phyloP scores from a whole-genome alignment of 37 sponge, comb jelly and placozoan genomes.

The Agelas oroides region DNA sequence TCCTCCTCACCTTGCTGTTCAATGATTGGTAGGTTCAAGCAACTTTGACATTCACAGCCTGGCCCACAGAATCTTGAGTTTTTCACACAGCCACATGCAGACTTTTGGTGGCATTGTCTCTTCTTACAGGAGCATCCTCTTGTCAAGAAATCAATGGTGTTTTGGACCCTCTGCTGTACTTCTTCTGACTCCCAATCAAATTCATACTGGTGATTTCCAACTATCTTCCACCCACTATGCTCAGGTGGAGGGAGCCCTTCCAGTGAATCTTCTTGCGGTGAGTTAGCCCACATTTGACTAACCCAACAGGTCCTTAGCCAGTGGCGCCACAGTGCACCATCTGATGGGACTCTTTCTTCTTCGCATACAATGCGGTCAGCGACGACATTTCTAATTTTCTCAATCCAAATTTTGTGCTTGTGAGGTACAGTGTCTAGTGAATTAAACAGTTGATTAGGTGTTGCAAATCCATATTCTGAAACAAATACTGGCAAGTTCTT shows the following conservation, averaged over 20 bases:
- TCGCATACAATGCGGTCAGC: neutral
- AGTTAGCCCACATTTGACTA: slow-evolving; percentile 10
- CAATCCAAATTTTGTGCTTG: neutral
- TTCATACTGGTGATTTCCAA: neutral
- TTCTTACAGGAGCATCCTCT: too few species aligned
- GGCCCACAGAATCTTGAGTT: too few species aligned
- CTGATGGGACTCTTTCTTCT: slow-evolving; percentile 7
- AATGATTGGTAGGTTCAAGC: too few species aligned
- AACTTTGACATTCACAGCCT: too few species aligned
- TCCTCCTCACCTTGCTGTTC: too few species aligned
- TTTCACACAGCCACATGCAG: too few species aligned
- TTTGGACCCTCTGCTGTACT: neutral
- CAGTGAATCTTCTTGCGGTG: neutral
- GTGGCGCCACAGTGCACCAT: slow-evolving; percentile 27
- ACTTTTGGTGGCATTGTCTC: too few species aligned
- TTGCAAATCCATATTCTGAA: neutral
- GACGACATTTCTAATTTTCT: neutral
- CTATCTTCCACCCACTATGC: slow-evolving; percentile 12
- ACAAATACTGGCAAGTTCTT: slow-evolving; percentile 4
- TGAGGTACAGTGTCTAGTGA: neutral
- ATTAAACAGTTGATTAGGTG: slow-evolving; percentile 7
- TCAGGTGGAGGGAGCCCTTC: slow-evolving; percentile 10
- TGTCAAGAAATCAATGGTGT: slow-evolving; percentile 4
- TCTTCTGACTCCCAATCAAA: slow-evolving; percentile 34
- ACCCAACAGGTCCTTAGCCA: slow-evolving; percentile 26